Conservation (phyloP, 2,797 vertebrate genomes). For the Labeo calbasu region DNA sequence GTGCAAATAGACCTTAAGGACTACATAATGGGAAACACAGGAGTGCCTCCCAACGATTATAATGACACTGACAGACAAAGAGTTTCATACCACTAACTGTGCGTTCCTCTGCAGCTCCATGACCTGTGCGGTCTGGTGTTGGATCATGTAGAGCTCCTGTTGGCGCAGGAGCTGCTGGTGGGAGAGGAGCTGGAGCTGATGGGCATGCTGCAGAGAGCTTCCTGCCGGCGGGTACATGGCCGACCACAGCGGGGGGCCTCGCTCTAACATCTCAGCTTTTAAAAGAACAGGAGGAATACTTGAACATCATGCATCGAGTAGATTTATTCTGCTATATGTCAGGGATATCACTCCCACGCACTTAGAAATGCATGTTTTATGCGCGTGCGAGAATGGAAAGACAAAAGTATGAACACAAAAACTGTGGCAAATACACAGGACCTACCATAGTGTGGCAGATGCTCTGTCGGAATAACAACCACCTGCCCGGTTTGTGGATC, state of each 20-base stretch:
- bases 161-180: constrained; percentile 97
- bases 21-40: constrained; percentile 17
- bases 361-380: neutral
- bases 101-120: constrained; percentile 93
- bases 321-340: constrained; percentile 6
- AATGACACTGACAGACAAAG: constrained; percentile 14
- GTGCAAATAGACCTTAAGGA: neutral
- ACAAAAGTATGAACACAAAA: neutral
- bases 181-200: constrained; percentile 96
- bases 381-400: neutral
- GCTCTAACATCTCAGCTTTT: constrained; percentile 90
- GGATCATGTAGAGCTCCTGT: constrained; percentile 94
- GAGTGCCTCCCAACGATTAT: neutral
- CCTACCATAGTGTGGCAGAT: constrained; percentile 94
- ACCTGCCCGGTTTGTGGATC: constrained; percentile 96
- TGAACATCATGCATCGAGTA: constrained; percentile 16
- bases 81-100: constrained; percentile 87
- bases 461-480: constrained; percentile 93
- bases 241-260: constrained; percentile 89
- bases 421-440: constrained; percentile 5
- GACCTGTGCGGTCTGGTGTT: constrained; percentile 95
- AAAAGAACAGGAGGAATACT: constrained; percentile 24
- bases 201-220: constrained; percentile 92
- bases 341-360: constrained; percentile 13
- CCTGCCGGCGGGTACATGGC: constrained; percentile 86